Evolutionary conservation across 2,113 vertebrate genomes (phyloP), one percentile per base, ranked within the genome.

Genomic region (Amblyopsis rosae): DNA sequence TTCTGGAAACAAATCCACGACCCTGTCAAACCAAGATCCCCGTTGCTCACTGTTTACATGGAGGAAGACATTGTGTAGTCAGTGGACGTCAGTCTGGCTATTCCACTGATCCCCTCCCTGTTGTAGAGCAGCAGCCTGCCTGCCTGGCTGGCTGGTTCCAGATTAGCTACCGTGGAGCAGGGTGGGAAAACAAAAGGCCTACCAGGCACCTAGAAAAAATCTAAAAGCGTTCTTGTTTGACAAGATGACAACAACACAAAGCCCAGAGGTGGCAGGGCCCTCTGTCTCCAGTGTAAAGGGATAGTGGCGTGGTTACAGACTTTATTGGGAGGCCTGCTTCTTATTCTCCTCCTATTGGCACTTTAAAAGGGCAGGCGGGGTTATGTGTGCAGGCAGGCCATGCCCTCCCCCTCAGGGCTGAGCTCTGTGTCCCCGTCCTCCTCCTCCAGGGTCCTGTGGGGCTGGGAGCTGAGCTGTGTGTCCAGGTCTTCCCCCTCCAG

Each of bases 201-300:
- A 65, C 67, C 62, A 73, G 81, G 77, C 78, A 74, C 70, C 76
- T 76, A 58, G 65, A 87, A 50, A 80, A 69, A 81, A 76, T 73
- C 76, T 57, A 54, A 85, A 74, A 82, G 11, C 80, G 67, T 68
- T 82, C 69, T 77, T 69, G 69, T 69, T 61, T 69, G 69, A 68
- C 51, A 73, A 83, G 59, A 79, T 75, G 57, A 58, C 3, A 65
- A 85, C 67, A 58, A 50, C 60, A 49, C 13, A 82, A 61, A 26
- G 71, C 60, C 50, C 62, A 79, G 72, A 72, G 72, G 71, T 69
- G 47, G 67, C 11, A 57, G 15, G n/a, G 67, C 75, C 77, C 83
- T 79, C 80, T 71, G 81, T 86, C 88, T 91, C 89, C 89, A 88
- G 90, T 88, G 88, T 89, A 91, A 89, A 89, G 87, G 89, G 85